These are phyloP conservation scores for Zoanthus sociatus DNA, from an alignment of 92 coral and sea anemone species.

Conservation along the genomic window DNA sequence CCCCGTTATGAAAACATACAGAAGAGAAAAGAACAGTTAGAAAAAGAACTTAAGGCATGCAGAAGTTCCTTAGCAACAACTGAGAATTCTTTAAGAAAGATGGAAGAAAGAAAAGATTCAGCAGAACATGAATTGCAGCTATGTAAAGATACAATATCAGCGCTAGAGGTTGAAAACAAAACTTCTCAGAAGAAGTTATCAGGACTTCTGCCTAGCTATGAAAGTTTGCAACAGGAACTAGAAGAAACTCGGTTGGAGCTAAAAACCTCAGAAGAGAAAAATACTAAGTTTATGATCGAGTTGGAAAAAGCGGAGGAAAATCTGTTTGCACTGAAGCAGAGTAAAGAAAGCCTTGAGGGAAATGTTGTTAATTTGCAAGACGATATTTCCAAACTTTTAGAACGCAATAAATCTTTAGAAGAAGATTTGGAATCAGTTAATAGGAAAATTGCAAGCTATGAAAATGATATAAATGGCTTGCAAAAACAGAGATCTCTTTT, in stretches of 20 bases:
- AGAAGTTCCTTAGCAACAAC: constrained; percentile 75
- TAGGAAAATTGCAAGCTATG: constrained; percentile 61
- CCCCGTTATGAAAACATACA: constrained; percentile 80
- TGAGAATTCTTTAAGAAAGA: constrained; percentile 70
- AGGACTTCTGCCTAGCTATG: constrained; percentile 69
- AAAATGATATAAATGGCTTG: constrained; percentile 64
- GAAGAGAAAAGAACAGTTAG: constrained; percentile 86
- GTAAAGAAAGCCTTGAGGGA: constrained; percentile 66
- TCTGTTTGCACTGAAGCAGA: constrained; percentile 59
- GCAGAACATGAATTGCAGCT: constrained; percentile 68
- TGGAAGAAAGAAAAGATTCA: constrained; percentile 62
- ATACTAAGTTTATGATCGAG: constrained; percentile 66
- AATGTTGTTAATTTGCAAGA: constrained; percentile 50
- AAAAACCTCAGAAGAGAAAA: constrained; percentile 73
- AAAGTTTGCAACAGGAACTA: constrained; percentile 69
- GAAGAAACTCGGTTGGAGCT: constrained; percentile 68
- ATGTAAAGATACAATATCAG: constrained; percentile 71
- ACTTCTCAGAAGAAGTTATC: constrained; percentile 76
- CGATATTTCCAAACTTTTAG: constrained; percentile 58
- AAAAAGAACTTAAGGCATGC: constrained; percentile 70
- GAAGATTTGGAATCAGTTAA: constrained; percentile 57
- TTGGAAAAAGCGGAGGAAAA: constrained; percentile 71
- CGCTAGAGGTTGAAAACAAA: constrained; percentile 75
- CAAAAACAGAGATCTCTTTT: constrained; percentile 70
- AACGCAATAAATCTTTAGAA: constrained; percentile 69